These are phyloP conservation scores for Crotalus helleri DNA, from an alignment of 2,113 vertebrate species.

Conservation along the genomic window DNA sequence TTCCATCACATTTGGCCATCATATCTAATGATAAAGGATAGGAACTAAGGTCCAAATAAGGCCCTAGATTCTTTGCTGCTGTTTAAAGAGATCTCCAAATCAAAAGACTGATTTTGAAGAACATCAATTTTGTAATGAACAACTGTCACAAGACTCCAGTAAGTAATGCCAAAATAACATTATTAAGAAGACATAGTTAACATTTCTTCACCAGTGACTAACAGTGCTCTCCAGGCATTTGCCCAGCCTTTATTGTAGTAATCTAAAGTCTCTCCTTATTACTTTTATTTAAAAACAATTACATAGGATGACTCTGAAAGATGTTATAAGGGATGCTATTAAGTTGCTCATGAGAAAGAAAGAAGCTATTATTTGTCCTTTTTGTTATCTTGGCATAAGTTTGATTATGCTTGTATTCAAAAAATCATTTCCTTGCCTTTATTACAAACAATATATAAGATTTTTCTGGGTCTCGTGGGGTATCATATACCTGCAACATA, in stretches of 20 bases:
- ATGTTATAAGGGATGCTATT: neutral
- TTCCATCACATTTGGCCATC: neutral
- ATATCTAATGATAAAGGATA: slow-evolving; percentile 12
- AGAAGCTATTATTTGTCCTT: neutral
- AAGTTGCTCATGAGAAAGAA: neutral
- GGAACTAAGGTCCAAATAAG: neutral
- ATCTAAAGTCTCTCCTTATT: neutral
- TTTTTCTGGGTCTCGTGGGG: neutral
- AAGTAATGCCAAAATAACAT: neutral
- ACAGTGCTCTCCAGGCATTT: neutral
- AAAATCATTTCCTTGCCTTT: neutral
- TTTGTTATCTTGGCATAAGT: neutral
- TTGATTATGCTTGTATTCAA: neutral
- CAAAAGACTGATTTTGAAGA: neutral
- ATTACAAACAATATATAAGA: neutral
- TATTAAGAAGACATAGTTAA: neutral
- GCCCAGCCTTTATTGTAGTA: neutral
- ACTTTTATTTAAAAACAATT: neutral
- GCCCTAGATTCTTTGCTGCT: neutral
- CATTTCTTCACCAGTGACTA: neutral
- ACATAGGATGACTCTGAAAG: neutral
- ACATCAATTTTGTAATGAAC: neutral
- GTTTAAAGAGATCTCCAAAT: neutral
- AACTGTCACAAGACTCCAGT: neutral
- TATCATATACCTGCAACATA: neutral